phyloP scores from a whole-genome alignment of 2,113 vertebrate species.

The Uria aalge region DNA sequence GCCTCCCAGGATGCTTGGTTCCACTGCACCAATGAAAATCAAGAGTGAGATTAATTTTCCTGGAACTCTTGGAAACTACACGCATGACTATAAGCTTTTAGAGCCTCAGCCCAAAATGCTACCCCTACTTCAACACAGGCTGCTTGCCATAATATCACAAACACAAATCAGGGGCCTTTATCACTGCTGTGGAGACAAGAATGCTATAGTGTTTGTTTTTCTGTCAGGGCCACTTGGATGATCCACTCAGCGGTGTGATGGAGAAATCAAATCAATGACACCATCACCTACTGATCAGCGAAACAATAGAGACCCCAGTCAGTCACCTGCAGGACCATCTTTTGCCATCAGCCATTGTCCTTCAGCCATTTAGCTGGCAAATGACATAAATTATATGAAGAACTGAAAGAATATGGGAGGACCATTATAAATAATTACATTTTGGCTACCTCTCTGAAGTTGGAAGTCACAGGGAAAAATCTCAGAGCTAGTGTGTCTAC shows the following conservation, averaged over 20 bases:
- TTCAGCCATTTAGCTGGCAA: background rate
- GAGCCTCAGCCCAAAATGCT: background rate
- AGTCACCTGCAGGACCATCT: background rate
- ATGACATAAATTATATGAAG: background rate
- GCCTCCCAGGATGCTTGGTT: background rate
- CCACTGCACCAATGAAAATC: background rate
- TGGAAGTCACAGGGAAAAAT: background rate
- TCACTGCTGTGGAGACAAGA: background rate
- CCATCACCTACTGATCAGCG: background rate
- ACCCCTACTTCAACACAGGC: background rate
- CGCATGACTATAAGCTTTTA: background rate
- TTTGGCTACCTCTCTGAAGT: background rate
- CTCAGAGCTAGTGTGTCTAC: background rate
- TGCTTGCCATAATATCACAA: background rate
- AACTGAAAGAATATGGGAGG: background rate
- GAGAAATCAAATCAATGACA: background rate
- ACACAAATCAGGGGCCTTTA: background rate
- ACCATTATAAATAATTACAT: background rate
- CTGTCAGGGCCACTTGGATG: background rate
- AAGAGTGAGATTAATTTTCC: background rate
- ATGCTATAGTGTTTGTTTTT: background rate
- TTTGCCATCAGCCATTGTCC: background rate
- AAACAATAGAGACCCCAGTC: background rate
- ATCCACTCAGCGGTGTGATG: background rate
- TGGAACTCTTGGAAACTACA: background rate